Evolutionary conservation across 2,888 invertebrate species (phyloP).

Genomic region (Villa cingulata): DNA sequence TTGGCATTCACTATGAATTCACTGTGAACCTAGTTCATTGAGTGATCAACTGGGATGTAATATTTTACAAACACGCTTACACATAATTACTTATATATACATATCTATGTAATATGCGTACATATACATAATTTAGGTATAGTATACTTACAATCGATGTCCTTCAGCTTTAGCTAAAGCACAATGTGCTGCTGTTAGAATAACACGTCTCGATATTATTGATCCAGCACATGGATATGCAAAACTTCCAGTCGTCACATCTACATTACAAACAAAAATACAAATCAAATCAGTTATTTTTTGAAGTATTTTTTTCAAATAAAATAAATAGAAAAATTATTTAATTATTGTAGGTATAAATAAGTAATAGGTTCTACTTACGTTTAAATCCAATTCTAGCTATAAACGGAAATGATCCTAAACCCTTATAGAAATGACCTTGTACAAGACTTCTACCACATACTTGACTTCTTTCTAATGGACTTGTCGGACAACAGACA

Average conservation of each 20-base stretch:
- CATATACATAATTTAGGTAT: background rate
- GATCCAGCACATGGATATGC: constrained; percentile 67
- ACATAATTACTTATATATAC: no score
- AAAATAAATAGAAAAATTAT: background rate
- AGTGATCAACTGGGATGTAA: no score
- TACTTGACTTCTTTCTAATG: constrained; percentile 36
- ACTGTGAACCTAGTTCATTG: no score
- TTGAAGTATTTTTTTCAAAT: no score
- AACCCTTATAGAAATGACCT: constrained; percentile 48
- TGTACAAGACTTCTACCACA: constrained; percentile 54
- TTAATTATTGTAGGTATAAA: no score
- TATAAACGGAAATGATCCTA: constrained; percentile 65
- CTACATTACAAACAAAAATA: constrained; percentile 42
- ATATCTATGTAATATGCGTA: background rate
- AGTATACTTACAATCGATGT: constrained; percentile 53
- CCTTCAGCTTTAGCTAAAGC: constrained; percentile 62
- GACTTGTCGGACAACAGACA: constrained; percentile 34
- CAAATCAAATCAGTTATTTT: no score
- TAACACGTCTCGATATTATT: constrained; percentile 46
- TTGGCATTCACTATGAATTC: no score
- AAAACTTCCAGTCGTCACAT: constrained; percentile 50
- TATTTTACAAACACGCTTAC: no score
- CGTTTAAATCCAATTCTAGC: constrained; percentile 63
- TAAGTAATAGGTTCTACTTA: constrained; percentile 33
- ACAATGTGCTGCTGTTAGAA: constrained; percentile 67